Evolutionary conservation across 2,113 vertebrate genomes (phyloP), one percentile per base, ranked within the genome.

Genomic region (Hemiprocne comata): DNA sequence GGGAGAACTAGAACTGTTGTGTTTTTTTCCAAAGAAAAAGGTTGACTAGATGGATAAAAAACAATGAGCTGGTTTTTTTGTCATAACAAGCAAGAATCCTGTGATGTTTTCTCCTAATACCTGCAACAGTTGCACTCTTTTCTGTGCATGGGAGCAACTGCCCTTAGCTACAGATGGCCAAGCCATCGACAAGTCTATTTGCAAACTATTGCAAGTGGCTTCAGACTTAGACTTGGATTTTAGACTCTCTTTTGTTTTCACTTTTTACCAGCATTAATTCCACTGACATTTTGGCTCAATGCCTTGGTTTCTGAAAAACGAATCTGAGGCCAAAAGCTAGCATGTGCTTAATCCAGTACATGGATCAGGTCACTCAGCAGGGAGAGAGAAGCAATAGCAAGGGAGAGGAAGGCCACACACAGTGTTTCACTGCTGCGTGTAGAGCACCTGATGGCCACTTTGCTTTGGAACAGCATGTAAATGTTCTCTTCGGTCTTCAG

Each of bases 381-480:
- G 20, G 23, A 42, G 67, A 54, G 28, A 76, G 29, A 34, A 76
- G 28, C 17, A 23, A 19, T 17, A 18, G 33, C 36, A 33, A 51
- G 42, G 26, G 15, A 74, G 17, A 7, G 25, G 36, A 36, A 29
- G 24, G 48, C 18, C 25, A 24, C 16, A 24, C 3, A 2, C 0
- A 12, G 0, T 16, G 51, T 28, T 76, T 83, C 0, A 0, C 23
- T n/a, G 29, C n/a, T 64, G 26, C 38, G 14, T 26, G 10, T 13
- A 17, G 23, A 48, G 14, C 17, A 20, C 7, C 28, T 33, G 11
- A 4, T 13, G 36, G 44, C 23, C 38, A 9, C 24, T n/a, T 72
- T 26, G 7, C 38, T 93, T 78, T 55, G 23, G 3, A 74, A 54
- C 3, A 11, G 3, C 3, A 0, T 36, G 19, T 11, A 3, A 34